Evolutionary conservation across 2,888 invertebrate species (phyloP).

Genomic region (Himalopsyche japonica): DNA sequence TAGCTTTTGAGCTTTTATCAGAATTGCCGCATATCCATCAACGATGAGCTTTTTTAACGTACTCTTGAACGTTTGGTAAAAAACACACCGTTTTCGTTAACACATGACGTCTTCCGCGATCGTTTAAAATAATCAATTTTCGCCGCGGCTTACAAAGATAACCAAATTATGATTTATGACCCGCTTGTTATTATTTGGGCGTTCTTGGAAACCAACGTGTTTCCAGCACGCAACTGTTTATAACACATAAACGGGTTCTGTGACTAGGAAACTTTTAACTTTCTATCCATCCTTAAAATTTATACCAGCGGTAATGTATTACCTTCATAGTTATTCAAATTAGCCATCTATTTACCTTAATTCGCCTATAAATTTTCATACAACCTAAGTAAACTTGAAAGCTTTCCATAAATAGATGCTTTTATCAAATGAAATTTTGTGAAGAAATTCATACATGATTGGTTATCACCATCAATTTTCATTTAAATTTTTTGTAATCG

Average conservation of each 20-base stretch:
- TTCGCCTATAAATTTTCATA: background rate
- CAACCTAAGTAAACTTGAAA: background rate
- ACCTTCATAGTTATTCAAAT: background rate
- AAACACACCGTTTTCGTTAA: background rate
- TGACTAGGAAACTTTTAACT: background rate
- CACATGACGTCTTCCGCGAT: slow-evolving; percentile 14
- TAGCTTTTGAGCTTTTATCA: background rate
- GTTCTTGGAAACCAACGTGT: background rate
- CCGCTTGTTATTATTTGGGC: slow-evolving; percentile 6
- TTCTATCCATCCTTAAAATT: background rate
- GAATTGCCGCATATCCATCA: background rate
- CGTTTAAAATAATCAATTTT: slow-evolving; percentile 39
- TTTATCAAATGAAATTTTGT: background rate
- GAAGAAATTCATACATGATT: too few species aligned
- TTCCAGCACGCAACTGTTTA: slow-evolving; percentile 5
- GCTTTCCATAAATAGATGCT: background rate
- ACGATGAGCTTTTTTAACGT: background rate
- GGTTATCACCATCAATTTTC: too few species aligned
- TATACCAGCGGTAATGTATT: background rate
- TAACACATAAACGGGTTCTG: background rate
- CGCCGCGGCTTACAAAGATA: slow-evolving; percentile 23
- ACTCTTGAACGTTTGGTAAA: background rate
- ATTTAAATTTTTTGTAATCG: too few species aligned
- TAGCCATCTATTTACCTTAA: background rate
- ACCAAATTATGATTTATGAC: slow-evolving; percentile 40